Conservation (phyloP, 2,113 vertebrate genomes). For the Nyctibius bracteatus region DNA sequence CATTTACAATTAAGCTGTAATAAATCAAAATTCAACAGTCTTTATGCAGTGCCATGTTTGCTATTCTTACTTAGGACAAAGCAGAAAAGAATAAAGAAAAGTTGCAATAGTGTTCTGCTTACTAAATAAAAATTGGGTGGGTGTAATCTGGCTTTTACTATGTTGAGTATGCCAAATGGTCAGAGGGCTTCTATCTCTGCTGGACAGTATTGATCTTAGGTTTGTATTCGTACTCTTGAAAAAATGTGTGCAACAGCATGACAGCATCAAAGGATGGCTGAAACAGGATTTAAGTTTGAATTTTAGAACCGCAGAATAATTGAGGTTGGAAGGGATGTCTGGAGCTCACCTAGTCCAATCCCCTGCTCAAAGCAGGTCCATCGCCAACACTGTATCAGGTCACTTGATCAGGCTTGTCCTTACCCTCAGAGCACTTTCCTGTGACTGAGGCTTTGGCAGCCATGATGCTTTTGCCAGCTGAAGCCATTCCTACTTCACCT, state of each 20-base stretch:
- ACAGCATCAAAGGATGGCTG: not conserved
- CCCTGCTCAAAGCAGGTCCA: not conserved
- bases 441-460: not conserved
- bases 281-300: not conserved
- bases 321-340: not conserved
- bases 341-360: not conserved
- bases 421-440: not conserved
- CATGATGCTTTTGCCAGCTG: not conserved
- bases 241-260: not conserved
- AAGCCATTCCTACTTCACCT: not conserved
- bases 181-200: not conserved
- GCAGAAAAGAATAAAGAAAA: not conserved
- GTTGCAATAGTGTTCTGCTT: not conserved
- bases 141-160: not conserved
- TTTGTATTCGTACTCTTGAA: not conserved
- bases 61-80: not conserved
- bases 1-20: not conserved
- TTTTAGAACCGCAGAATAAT: not conserved
- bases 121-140: not conserved
- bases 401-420: not conserved
- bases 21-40: not conserved
- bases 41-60: accelerated
- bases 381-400: not conserved
- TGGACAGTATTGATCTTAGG: not conserved
- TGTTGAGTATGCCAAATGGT: not conserved